Base-by-base conservation (phyloP, 2,888 invertebrate species). In the Cacoxenus indagator region DNA sequence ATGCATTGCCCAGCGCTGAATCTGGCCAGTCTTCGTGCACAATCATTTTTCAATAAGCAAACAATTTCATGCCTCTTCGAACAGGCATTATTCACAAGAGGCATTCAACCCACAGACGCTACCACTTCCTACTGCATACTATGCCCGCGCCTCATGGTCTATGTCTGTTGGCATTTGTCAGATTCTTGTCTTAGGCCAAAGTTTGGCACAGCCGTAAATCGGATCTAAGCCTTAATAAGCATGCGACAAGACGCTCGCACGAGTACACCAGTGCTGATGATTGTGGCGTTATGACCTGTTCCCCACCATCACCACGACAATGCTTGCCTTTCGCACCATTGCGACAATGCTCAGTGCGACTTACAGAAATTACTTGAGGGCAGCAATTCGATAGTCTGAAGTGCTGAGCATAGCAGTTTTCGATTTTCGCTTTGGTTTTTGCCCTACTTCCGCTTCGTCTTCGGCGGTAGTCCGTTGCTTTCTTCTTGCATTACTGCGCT, bases 31-130 rank as follows among this genome's bases (percentile, higher is more conserved):
- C n/a, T 67, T 46, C 68, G 70, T 68, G 76, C 75, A 74, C 79
- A 81, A 81, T 82, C 81, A 81, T 81, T 81, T 81, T 81, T 81
- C 81, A 81, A 81, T 81, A 81, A 81, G 83, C 81, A 81, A 81
- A 83, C 81, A 81, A 81, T 81, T 81, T 81, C 83, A 81, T 81
- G 81, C 62, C 61, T 62, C 45, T 65, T 48, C 68, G 64, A 64
- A 67, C 64, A 67, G 45, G 8, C 43, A 54, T 19, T 27, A 57
- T 27, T n/a, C 22, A 48, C 9, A 48, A 19, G 26, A 24, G 27
- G 31, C 14, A 22, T 17, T 11, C 46, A 64, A 24, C 48, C 46
- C 3, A 29, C 46, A 46, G 45, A 43, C 11, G 45, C n/a, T 48
- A 48, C 19, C 19, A 19, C n/a, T 48, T n/a, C 19, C 48, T 17